Conservation (phyloP, 2,797 vertebrate species). For the Sparidentex hasta region DNA sequence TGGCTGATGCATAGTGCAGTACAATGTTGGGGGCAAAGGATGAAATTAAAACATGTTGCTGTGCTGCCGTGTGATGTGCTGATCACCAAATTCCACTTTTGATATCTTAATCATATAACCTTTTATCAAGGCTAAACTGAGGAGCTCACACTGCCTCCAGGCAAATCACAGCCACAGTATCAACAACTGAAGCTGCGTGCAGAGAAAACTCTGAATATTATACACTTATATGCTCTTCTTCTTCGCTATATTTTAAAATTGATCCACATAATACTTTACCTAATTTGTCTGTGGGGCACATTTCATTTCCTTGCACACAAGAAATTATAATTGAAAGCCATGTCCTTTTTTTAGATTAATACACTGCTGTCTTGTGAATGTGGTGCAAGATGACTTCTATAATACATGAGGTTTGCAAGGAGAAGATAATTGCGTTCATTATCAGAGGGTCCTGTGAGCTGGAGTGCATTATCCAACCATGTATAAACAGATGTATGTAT, state of each 20-base stretch:
- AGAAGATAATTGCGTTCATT: background rate
- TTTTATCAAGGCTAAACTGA: slow-evolving; percentile 34
- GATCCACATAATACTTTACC: background rate
- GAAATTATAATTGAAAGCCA: slow-evolving; percentile 7
- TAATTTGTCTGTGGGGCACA: background rate
- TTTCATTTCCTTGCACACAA: slow-evolving; percentile 8
- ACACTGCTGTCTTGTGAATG: background rate
- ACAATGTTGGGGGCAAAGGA: background rate
- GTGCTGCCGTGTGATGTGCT: background rate
- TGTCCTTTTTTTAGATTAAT: background rate
- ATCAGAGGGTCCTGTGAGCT: background rate
- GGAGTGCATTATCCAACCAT: background rate
- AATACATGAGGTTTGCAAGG: background rate
- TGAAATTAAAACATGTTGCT: background rate
- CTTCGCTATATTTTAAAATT: background rate
- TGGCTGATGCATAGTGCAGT: background rate
- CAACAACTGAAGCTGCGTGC: slow-evolving; percentile 1
- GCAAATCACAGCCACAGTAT: background rate
- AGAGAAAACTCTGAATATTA: slow-evolving; percentile 7
- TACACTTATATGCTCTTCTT: background rate
- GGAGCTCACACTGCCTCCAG: slow-evolving; percentile 10
- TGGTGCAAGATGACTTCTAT: background rate
- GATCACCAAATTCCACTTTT: slow-evolving; percentile 1
- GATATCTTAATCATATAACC: slow-evolving; percentile 16
- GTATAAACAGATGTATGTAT: background rate